phyloP scores from a whole-genome alignment of 2,888 invertebrate species.

The Ecdyonurus torrentis region DNA sequence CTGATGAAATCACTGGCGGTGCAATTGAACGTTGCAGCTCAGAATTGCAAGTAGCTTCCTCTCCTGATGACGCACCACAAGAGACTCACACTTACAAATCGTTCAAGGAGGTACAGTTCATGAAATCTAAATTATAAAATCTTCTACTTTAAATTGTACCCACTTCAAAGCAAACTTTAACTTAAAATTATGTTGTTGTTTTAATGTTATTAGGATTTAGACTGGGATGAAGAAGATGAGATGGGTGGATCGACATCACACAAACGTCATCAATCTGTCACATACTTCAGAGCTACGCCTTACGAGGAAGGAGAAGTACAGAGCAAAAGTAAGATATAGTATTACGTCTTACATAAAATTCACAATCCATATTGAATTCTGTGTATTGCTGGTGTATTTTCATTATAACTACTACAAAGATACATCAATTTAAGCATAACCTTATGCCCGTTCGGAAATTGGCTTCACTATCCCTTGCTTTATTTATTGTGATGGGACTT shows the following conservation, averaged over 20 bases:
- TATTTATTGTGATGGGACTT: too few species aligned
- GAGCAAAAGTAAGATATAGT: slow-evolving; percentile 8
- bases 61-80: neutral
- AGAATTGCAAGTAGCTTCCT: neutral
- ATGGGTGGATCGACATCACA: neutral
- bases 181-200: too few species aligned
- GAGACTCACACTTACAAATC: slow-evolving; percentile 10
- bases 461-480: too few species aligned
- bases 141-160: neutral
- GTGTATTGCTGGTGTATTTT: too few species aligned
- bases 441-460: too few species aligned
- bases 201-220: neutral
- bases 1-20: too few species aligned
- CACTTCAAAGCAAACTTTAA: too few species aligned
- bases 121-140: neutral
- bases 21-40: too few species aligned
- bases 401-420: too few species aligned
- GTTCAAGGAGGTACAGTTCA: slow-evolving; percentile 9
- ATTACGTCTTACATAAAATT: slow-evolving; percentile 6
- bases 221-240: slow-evolving; percentile 22
- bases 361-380: too few species aligned
- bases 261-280: neutral
- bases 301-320: slow-evolving; percentile 15
- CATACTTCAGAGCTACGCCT: slow-evolving; percentile 20
- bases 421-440: too few species aligned